These are phyloP conservation scores for Bucco capensis DNA, from an alignment of 2,113 vertebrate species.

Conservation along the genomic window DNA sequence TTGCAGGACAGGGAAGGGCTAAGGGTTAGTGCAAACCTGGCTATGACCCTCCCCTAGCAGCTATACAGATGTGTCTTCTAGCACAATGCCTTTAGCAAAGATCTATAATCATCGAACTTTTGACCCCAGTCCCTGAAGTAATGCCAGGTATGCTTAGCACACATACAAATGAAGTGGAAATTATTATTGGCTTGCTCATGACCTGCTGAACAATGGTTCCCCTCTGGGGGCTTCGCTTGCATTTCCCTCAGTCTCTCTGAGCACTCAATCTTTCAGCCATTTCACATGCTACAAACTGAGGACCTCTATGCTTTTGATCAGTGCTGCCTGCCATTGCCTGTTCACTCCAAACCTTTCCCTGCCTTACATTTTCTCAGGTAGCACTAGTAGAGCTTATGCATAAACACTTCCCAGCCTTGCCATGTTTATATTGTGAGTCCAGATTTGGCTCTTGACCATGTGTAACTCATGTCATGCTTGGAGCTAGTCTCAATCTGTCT, in stretches of 20 bases:
- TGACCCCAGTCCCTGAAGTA: conserved; percentile 50
- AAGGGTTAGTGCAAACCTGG: background rate
- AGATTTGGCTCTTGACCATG: background rate
- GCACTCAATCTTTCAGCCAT: background rate
- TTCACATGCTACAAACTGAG: background rate
- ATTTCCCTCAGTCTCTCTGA: background rate
- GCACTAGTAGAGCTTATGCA: background rate
- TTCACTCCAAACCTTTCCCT: background rate
- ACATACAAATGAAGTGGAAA: conserved; percentile 54
- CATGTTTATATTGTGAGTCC: background rate
- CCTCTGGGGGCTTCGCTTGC: background rate
- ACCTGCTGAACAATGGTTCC: conserved; percentile 52
- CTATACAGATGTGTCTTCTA: background rate
- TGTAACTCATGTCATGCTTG: background rate
- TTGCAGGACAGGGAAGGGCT: background rate
- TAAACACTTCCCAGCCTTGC: background rate
- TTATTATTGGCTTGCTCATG: conserved; percentile 49
- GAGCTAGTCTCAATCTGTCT: background rate
- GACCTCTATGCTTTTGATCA: background rate
- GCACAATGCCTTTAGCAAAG: conserved; percentile 26
- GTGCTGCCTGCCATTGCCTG: background rate
- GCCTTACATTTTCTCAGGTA: background rate
- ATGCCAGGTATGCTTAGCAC: conserved; percentile 47
- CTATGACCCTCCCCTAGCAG: background rate
- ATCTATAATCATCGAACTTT: conserved; percentile 50